A percentile compares a stretch with the other conserved stretches of the same genome.
phyloP scores from a whole-genome alignment of 2,797 vertebrate genomes.

The Sebastes taczanowskii region DNA sequence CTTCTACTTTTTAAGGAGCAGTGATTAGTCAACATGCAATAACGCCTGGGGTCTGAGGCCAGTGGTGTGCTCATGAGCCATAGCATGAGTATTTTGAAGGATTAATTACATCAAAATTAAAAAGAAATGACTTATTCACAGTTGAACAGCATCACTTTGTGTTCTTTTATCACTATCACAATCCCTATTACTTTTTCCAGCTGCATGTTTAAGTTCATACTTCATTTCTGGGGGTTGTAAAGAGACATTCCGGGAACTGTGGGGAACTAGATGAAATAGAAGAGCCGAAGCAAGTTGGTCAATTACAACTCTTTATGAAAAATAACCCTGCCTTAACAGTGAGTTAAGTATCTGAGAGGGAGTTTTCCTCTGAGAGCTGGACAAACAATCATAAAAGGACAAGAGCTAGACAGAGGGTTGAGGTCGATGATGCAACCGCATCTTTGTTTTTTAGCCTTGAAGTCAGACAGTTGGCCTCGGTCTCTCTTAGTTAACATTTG shows the following conservation, averaged over 20 bases:
- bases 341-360: conserved; percentile 23
- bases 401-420: conserved; percentile 27
- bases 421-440: conserved; percentile 53
- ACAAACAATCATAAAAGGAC: conserved; percentile 43
- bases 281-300: neutral
- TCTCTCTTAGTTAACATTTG: conserved; percentile 16
- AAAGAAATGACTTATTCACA: neutral
- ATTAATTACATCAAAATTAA: conserved; percentile 1
- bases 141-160: neutral
- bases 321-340: conserved; percentile 12
- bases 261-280: neutral
- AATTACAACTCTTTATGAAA: conserved; percentile 25
- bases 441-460: conserved; percentile 47
- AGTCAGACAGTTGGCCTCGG: conserved; percentile 51
- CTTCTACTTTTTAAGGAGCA: neutral
- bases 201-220: neutral
- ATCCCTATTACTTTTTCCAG: neutral
- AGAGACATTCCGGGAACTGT: conserved; percentile 1
- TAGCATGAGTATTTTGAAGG: neutral
- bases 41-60: neutral
- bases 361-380: conserved; percentile 34
- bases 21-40: neutral
- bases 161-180: neutral
- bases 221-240: conserved; percentile 9
- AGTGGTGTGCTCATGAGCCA: neutral